Conservation (phyloP, 1,140 invertebrate species). For the Linepithema humile region DNA sequence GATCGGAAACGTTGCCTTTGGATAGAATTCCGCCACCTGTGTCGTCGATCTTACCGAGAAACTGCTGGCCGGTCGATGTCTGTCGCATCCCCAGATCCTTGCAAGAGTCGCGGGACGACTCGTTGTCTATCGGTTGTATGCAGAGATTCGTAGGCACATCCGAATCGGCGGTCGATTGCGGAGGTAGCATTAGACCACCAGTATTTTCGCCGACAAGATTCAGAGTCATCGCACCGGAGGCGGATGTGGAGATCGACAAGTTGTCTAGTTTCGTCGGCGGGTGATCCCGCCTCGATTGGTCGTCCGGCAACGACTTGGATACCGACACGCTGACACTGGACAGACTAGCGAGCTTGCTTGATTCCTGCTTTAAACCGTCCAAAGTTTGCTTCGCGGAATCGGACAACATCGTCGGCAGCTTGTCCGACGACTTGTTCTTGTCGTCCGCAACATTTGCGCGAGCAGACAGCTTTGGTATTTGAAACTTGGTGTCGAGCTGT, state of each 20-base stretch:
- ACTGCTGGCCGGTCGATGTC: slow-evolving; percentile 47
- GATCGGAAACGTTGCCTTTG: slow-evolving; percentile 57
- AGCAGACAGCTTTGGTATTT: slow-evolving; percentile 92
- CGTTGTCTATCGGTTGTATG: slow-evolving; percentile 76
- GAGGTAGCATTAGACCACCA: slow-evolving; percentile 67
- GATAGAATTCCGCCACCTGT: slow-evolving; percentile 59
- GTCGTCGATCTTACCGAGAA: slow-evolving; percentile 67
- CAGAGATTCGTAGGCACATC: slow-evolving; percentile 81
- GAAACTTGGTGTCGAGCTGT: slow-evolving; percentile 92
- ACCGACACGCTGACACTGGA: slow-evolving; percentile 60
- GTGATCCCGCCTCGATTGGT: slow-evolving; percentile 67
- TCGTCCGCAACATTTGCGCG: slow-evolving; percentile 80
- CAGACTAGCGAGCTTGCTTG: slow-evolving; percentile 64
- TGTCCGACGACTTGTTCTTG: slow-evolving; percentile 71
- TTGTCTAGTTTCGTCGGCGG: slow-evolving; percentile 72
- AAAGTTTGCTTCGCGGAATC: slow-evolving; percentile 57
- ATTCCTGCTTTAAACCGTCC: slow-evolving; percentile 71
- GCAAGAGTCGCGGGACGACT: slow-evolving; percentile 68
- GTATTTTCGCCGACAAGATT: slow-evolving; percentile 65
- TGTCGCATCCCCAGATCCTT: slow-evolving; percentile 58
- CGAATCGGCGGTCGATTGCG: slow-evolving; percentile 44
- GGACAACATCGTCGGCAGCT: slow-evolving; percentile 56
- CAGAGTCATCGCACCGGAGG: slow-evolving; percentile 60
- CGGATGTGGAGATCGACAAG: slow-evolving; percentile 52
- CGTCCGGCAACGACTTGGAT: slow-evolving; percentile 61